Evolutionary conservation across 2,113 vertebrate species (phyloP), one percentile per base, ranked within the genome.

Genomic region (Osmerus eperlanus): DNA sequence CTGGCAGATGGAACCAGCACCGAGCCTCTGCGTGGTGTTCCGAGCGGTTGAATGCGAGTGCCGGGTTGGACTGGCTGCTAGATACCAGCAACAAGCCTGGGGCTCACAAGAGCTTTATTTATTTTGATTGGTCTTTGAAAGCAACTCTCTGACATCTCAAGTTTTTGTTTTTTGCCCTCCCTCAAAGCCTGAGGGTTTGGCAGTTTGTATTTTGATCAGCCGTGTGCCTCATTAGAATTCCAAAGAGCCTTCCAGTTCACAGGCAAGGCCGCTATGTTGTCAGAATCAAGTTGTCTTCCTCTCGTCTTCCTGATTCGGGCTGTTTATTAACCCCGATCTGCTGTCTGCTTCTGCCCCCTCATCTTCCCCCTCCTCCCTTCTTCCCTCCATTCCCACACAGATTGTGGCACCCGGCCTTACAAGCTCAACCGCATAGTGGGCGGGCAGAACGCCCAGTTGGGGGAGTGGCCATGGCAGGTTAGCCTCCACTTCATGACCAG

Each of bases 391-490:
- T 74, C 75, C 29, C 52, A 53, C 79, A 3, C 72, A 93, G 93
- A 75, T 13, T 93, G 93, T 72, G 93, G 93, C 32, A 84, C 76
- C 66, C 86, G 91, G 68, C 91, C 91, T 2, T 93, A 88, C 71
- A 91, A 93, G 72, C 86, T 91, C 74, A 93, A 90, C 79, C 90
- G 93, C 29, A 93, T 94, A 3, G 90, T 93, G 0, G 92, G 92
- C 58, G 93, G 93, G 18, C 81, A 88, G 79, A 89, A 92, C 12
- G 89, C 93, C 1, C 89, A 90, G 21, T 13, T 88, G 60, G 92
- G 93, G 16, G 92, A 94, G 83, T 94, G 92, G 92, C 93, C 93
- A 3, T 94, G 92, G 92, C 92, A 94, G 88, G 90, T 94, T 83
- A 93, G 92, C 86, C 89, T 94, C 29, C 92, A 93, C 84, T 91